These are phyloP conservation scores for Rhabdornis inornatus DNA, from an alignment of 2,113 vertebrate genomes.

Conservation along the genomic window DNA sequence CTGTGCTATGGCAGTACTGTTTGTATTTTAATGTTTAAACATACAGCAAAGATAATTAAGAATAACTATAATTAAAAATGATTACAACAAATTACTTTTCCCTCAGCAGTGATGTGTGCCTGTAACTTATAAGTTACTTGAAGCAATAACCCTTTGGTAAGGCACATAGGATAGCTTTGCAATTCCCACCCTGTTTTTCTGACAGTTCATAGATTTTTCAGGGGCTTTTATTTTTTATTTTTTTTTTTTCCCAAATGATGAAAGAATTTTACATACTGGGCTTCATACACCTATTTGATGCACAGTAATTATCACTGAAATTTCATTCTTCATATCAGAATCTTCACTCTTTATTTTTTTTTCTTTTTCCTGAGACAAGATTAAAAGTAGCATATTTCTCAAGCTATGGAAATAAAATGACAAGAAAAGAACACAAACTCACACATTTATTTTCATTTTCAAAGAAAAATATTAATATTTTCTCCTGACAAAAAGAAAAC, in stretches of 20 bases:
- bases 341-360: not conserved
- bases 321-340: conserved; percentile 5
- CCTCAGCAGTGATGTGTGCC: conserved; percentile 70
- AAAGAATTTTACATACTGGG: conserved; percentile 27
- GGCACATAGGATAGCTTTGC: conserved; percentile 26
- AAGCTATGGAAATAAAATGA: conserved; percentile 19
- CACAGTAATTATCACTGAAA: conserved; percentile 41
- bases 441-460: conserved; percentile 40
- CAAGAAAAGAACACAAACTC: conserved; percentile 13
- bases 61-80: conserved; percentile 86
- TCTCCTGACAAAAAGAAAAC: conserved; percentile 14
- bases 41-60: conserved; percentile 84
- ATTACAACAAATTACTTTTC: conserved; percentile 83
- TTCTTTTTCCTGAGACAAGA: not conserved
- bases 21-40: conserved; percentile 82
- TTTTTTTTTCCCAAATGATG: not conserved
- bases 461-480: conserved; percentile 56
- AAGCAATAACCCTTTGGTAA: conserved; percentile 64
- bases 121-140: conserved; percentile 73
- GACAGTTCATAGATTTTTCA: conserved; percentile 48
- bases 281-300: conserved; percentile 10
- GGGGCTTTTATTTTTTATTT: not conserved
- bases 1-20: conserved; percentile 74
- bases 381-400: conserved; percentile 41
- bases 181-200: conserved; percentile 36